Percentiles rank a stretch among this genome's conserved stretches.
Conservation (phyloP, 2,888 invertebrate species). For the Phalangium opilio region DNA sequence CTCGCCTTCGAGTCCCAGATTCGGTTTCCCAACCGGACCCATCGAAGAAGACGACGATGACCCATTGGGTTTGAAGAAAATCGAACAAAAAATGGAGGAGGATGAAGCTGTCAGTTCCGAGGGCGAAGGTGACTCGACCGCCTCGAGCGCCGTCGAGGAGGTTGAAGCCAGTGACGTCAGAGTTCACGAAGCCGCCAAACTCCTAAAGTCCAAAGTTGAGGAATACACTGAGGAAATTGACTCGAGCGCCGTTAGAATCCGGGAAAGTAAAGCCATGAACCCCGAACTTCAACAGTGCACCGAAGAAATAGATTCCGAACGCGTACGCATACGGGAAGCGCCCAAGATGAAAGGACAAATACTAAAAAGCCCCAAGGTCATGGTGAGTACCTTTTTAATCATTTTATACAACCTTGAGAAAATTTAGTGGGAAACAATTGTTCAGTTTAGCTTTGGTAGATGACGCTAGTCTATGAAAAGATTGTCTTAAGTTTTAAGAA, state of each 20-base stretch:
- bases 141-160: conserved; percentile 33
- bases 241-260: conserved; percentile 22
- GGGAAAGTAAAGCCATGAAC: conserved; percentile 19
- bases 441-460: too few species aligned
- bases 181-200: conserved; percentile 18
- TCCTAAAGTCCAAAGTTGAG: conserved; percentile 15
- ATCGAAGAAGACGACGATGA: not conserved
- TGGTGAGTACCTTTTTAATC: too few species aligned
- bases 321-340: conserved; percentile 17
- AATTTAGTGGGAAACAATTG: too few species aligned
- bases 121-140: conserved; percentile 31
- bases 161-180: conserved; percentile 44
- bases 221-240: conserved; percentile 23
- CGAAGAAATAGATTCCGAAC: conserved; percentile 21
- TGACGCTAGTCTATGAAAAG: too few species aligned
- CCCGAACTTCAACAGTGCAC: conserved; percentile 16
- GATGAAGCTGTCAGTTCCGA: conserved; percentile 37
- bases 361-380: conserved; percentile 6
- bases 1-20: conserved; percentile 10
- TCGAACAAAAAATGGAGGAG: conserved; percentile 21
- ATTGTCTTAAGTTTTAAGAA: too few species aligned
- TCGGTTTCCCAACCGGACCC: not conserved
- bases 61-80: not conserved
- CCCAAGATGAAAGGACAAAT: conserved; percentile 18
- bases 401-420: too few species aligned